These are phyloP conservation scores for Catharus bicknelli DNA, from an alignment of 2,113 vertebrate species.

Conservation along the genomic window DNA sequence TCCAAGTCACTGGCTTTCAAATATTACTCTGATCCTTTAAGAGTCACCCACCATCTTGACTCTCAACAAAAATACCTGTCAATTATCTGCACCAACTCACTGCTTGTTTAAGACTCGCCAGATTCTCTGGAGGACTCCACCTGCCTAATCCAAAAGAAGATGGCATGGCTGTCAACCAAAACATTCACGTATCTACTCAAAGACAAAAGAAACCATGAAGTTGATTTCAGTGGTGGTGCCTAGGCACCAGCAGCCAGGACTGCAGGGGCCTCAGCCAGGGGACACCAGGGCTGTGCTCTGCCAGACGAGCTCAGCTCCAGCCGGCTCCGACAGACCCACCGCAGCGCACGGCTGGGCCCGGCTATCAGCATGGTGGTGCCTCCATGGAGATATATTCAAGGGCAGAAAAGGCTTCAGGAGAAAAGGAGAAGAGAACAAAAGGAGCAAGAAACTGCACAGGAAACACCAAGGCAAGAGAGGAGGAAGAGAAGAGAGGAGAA, in stretches of 20 bases:
- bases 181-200: not conserved
- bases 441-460: not conserved
- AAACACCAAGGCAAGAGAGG: not conserved
- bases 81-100: not conserved
- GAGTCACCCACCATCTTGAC: not conserved
- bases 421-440: not conserved
- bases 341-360: accelerated
- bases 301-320: not conserved
- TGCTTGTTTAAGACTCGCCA: not conserved
- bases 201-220: not conserved
- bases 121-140: not conserved
- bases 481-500: not conserved
- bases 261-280: not conserved
- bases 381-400: accelerated
- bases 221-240: not conserved
- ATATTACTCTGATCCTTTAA: not conserved
- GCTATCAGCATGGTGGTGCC: not conserved
- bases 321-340: accelerated
- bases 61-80: not conserved
- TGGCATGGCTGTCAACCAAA: not conserved
- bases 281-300: not conserved
- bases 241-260: not conserved
- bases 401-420: not conserved
- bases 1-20: not conserved
- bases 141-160: not conserved